Base-by-base conservation (phyloP, 2,797 vertebrate genomes). In the Megaceryle alcyon region DNA sequence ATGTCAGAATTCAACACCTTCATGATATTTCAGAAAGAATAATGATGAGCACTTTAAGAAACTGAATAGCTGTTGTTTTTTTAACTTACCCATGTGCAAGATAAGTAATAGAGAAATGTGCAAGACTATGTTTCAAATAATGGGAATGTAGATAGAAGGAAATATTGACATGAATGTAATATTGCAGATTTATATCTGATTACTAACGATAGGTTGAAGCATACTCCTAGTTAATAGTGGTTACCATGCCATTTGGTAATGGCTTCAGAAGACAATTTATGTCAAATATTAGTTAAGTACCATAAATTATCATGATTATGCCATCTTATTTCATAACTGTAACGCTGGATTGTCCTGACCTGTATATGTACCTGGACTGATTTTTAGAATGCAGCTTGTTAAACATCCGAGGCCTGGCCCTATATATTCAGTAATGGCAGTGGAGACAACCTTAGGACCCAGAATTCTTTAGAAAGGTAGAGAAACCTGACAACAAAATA, bases 1-100 rank as follows among this genome's bases (percentile, higher is more conserved):
- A 78, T 76, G 41, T 91, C 68, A 96, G 68, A 91, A 95, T 86
- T 94, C 56, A 95, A 41, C 66, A 15, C 17, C 51, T 90, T 95
- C 44, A 46, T 92, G 7, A 75, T 76, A 64, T 72, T 94, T 94
- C 78, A 79, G 53, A 28, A 28, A 91, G 84, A 94, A 95, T 85
- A 93, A 65, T 64, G 22, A 91, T 26, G 11, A 82, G 4, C 35
- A 59, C 21, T 80, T 89, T 43, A 88, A 86, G 57, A 90, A 83
- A 66, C 12, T 46, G 48, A 92, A 82, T 20, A 59, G 26, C 19
- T 82, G 48, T 16, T 69, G 14, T 0, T 46, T 91, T 75, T 89
- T 88, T 51, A 71, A 65, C 63, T 56, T 61, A 63, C 2, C 15
- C 33, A 46, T 46, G 31, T 60, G 51, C 64, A 92, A 96, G 35